A percentile compares a stretch with the other conserved stretches of the same genome.
phyloP scores from a whole-genome alignment of 2,888 invertebrate species.

The Bunonema sp. region DNA sequence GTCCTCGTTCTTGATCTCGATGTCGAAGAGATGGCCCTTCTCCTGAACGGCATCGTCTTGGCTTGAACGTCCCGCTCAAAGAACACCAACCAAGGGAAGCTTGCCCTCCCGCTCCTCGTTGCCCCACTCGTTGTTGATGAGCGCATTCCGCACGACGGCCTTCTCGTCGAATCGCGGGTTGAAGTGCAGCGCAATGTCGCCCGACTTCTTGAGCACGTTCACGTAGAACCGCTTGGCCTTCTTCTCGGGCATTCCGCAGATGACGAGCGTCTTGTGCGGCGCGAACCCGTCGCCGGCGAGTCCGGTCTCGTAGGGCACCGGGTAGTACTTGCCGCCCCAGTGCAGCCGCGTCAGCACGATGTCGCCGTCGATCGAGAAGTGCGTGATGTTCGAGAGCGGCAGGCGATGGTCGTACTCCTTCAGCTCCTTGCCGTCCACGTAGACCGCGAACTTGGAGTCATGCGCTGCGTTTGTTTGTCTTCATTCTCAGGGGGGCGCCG shows the following conservation, averaged over 20 bases:
- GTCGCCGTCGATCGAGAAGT: slow-evolving; percentile 43
- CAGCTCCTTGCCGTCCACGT: slow-evolving; percentile 39
- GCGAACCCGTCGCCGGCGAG: slow-evolving; percentile 34
- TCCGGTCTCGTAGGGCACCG: slow-evolving; percentile 39
- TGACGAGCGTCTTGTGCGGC: slow-evolving; percentile 33
- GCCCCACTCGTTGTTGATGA: slow-evolving; percentile 25
- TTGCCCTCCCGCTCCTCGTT: slow-evolving; percentile 30
- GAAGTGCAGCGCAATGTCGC: slow-evolving; percentile 27
- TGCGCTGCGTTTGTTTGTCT: too few species aligned
- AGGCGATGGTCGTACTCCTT: slow-evolving; percentile 42
- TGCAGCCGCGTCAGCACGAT: slow-evolving; percentile 32
- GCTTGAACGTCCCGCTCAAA: too few species aligned
- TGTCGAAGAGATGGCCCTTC: slow-evolving; percentile 20
- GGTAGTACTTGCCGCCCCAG: slow-evolving; percentile 44
- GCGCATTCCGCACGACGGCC: slow-evolving; percentile 22
- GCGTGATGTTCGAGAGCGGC: slow-evolving; percentile 33
- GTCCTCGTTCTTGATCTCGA: slow-evolving; percentile 25
- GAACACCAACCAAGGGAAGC: slow-evolving; percentile 1
- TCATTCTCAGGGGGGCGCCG: too few species aligned
- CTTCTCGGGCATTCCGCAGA: slow-evolving; percentile 40
- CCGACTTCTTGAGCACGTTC: slow-evolving; percentile 26
- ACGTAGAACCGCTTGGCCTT: slow-evolving; percentile 24
- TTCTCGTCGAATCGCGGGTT: slow-evolving; percentile 28
- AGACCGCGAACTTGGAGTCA: slow-evolving; percentile 38
- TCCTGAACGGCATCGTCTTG: slow-evolving; percentile 15